These are phyloP conservation scores for Parnassius mnemosyne DNA, from an alignment of 2,888 invertebrate species.

Conservation along the genomic window DNA sequence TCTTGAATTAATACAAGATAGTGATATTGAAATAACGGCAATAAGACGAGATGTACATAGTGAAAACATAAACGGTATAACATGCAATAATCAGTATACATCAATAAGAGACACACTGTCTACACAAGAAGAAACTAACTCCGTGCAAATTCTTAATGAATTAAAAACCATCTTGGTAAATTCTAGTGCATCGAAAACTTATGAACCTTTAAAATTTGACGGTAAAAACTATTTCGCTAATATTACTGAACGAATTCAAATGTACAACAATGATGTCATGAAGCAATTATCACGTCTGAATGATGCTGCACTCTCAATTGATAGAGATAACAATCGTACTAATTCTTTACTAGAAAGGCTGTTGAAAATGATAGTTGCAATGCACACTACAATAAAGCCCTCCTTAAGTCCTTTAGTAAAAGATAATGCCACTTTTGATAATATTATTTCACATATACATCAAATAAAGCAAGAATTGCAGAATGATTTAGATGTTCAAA, in stretches of 20 bases:
- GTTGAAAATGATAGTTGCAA: slow-evolving; percentile 2
- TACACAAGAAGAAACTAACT: not conserved
- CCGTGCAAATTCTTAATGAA: not conserved
- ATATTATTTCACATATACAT: slow-evolving; percentile 38
- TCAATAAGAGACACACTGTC: not conserved
- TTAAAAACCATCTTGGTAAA: slow-evolving; percentile 5
- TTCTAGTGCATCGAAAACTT: not conserved
- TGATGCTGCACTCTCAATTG: not conserved
- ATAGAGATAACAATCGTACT: not conserved
- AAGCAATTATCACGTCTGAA: slow-evolving; percentile 6
- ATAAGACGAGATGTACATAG: slow-evolving; percentile 38
- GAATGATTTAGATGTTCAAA: slow-evolving; percentile 37
- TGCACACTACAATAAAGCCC: not conserved
- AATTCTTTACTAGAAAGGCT: slow-evolving; percentile 9
- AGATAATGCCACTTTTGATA: slow-evolving; percentile 33
- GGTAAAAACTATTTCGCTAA: not conserved
- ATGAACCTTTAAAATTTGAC: not conserved
- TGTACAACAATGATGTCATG: not conserved
- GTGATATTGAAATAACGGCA: slow-evolving; percentile 40
- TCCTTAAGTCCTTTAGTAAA: slow-evolving; percentile 4
- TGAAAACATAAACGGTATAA: slow-evolving; percentile 45
- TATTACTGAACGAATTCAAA: slow-evolving; percentile 5
- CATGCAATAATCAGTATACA: slow-evolving; percentile 34
- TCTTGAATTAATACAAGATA: slow-evolving; percentile 40
- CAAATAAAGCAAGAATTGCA: slow-evolving; percentile 40